Evolutionary conservation across 2,797 vertebrate species (phyloP), one percentile per base, ranked within the genome.

Genomic region (Agapornis canus): DNA sequence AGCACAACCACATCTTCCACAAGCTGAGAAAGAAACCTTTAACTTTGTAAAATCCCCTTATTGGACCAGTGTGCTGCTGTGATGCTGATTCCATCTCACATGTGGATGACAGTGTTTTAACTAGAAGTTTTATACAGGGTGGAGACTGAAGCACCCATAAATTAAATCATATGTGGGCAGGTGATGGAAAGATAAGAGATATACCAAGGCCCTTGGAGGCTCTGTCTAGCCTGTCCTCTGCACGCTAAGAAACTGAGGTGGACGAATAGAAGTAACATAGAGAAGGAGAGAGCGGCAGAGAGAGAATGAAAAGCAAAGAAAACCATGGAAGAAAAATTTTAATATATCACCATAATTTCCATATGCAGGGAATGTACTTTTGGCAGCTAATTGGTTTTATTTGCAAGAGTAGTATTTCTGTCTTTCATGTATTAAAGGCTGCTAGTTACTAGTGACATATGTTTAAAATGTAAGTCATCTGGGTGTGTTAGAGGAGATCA

Each of bases 131-230:
- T 89, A 48, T 82, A 11, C 56, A 80, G 92, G 75, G 81, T 94
- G 89, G 86, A 77, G 86, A 17, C 29, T 39, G 78, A 73, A 66
- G 69, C 47, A 85, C 43, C 60, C 68, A 19, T 71, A 64, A 88
- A 93, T 92, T 86, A 91, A 93, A 49, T 82, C 18, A 2, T 69
- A 5, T n/a, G 68, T 95, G 79, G 81, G 78, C 75, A 84, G 75
- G 27, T 10, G 48, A 20, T 77, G 78, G 84, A 47, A 86, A 86
- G 90, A 86, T 65, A 57, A 47, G 66, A 94, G 81, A 60, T 73
- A 82, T 82, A 68, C 40, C 49, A 15, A 57, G 83, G 52, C 63
- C 60, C 63, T 72, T 59, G 68, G 37, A 78, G 49, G 5, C 9
- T 89, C 21, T 81, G 25, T 45, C 35, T 68, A 4, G 8, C 63